Conservation (phyloP, 37 sponge, comb jelly and placozoan genomes). For the Beroe forskalii region DNA sequence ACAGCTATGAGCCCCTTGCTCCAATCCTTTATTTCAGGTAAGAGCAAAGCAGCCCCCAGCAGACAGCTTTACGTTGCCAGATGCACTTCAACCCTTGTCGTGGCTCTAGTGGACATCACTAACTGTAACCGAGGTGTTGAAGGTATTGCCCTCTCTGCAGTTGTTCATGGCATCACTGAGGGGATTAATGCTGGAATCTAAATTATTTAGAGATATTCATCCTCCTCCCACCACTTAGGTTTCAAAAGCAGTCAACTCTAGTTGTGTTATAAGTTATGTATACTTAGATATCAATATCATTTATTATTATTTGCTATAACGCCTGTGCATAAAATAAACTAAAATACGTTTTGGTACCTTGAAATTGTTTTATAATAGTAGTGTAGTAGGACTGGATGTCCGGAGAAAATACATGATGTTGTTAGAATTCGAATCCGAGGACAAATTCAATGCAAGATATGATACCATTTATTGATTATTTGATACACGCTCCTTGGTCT, state of each 20-base stretch:
- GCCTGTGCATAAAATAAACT: too few relatives aligned
- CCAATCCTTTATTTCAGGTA: too few relatives aligned
- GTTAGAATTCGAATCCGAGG: too few relatives aligned
- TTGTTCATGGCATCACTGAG: background rate
- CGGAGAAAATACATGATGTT: too few relatives aligned
- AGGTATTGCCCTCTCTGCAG: slow-evolving; percentile 1
- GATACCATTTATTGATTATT: too few relatives aligned
- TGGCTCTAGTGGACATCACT: background rate
- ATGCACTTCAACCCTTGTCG: background rate
- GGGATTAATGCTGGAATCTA: slow-evolving; percentile 13
- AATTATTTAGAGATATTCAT: background rate
- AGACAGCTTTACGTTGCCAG: background rate
- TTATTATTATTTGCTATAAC: too few relatives aligned
- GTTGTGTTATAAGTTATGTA: background rate
- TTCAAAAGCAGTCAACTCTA: background rate
- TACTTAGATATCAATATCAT: background rate
- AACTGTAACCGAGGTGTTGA: slow-evolving; percentile 2
- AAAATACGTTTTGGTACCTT: too few relatives aligned
- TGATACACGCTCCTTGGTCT: background rate
- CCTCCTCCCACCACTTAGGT: background rate
- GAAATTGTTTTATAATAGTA: too few relatives aligned
- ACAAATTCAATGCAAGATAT: too few relatives aligned
- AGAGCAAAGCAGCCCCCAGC: background rate
- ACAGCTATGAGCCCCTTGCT: too few relatives aligned
- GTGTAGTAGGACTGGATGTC: too few relatives aligned